Percentiles rank a stretch among this genome's conserved stretches.
phyloP scores from a whole-genome alignment of 2,888 invertebrate genomes.

The Harmothoe impar region DNA sequence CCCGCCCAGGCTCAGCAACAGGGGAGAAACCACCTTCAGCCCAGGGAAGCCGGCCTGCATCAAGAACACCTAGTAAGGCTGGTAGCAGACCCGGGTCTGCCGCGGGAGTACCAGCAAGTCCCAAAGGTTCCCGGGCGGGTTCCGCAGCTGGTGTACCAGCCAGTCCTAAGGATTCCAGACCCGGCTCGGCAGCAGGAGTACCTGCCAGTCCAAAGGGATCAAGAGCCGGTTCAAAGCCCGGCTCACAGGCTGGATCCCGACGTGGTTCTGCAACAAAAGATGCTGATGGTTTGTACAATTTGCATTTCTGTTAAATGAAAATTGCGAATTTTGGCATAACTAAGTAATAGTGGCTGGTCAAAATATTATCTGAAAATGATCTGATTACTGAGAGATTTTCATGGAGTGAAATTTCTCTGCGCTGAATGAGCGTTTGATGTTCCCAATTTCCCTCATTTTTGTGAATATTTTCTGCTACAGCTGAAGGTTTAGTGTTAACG shows the following conservation, averaged over 20 bases:
- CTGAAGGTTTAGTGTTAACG: constrained; percentile 29
- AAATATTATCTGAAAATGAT: too few species aligned
- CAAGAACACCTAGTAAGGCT: background rate
- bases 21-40: constrained; percentile 17
- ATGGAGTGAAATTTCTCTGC: too few species aligned
- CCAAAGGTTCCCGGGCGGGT: background rate
- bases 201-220: constrained; percentile 54
- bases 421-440: too few species aligned
- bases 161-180: background rate
- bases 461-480: background rate
- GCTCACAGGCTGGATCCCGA: constrained; percentile 5
- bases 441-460: too few species aligned
- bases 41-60: constrained; percentile 52
- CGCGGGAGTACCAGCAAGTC: background rate
- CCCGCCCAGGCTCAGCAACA: constrained; percentile 70
- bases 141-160: constrained; percentile 17
- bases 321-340: too few species aligned
- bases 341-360: too few species aligned
- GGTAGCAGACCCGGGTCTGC: constrained; percentile 43
- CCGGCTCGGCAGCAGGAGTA: constrained; percentile 56
- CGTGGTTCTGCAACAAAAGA: constrained; percentile 38
- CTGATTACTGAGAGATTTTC: too few species aligned
- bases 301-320: too few species aligned
- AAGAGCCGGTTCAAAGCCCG: constrained; percentile 40
- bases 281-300: constrained; percentile 2